These are phyloP conservation scores for Xenus cinereus DNA, from an alignment of 2,113 vertebrate species.

Conservation along the genomic window DNA sequence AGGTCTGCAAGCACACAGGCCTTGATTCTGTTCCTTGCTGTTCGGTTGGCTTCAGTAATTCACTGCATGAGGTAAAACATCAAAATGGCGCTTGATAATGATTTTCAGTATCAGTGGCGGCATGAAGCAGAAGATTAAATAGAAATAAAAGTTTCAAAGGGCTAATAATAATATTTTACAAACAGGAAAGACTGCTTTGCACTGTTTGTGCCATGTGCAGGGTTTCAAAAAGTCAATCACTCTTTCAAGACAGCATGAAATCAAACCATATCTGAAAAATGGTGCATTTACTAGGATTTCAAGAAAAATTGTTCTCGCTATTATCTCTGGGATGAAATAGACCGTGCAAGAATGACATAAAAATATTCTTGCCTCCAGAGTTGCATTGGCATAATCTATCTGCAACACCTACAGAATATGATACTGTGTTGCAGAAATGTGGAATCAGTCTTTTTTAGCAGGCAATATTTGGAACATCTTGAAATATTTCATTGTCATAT, in stretches of 20 bases:
- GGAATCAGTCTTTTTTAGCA: not conserved
- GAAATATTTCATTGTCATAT: not conserved
- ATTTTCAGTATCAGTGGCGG: not conserved
- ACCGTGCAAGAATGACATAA: not conserved
- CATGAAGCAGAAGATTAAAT: not conserved
- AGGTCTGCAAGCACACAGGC: not conserved
- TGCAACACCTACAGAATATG: not conserved
- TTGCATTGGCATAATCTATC: conserved; percentile 8
- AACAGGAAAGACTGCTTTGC: not conserved
- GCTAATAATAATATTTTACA: not conserved
- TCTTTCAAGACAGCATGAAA: not conserved
- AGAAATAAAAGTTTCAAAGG: not conserved
- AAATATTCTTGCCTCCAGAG: not conserved
- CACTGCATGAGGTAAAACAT: not conserved
- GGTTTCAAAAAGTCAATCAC: not conserved
- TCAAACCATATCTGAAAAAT: not conserved
- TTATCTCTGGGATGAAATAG: not conserved
- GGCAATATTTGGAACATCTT: not conserved
- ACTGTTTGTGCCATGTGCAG: not conserved
- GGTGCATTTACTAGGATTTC: not conserved
- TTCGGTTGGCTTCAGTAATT: not conserved
- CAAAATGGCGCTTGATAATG: conserved; percentile 19
- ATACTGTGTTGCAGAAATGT: not conserved
- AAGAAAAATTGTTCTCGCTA: not conserved
- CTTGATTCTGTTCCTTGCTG: not conserved